phyloP scores from a whole-genome alignment of 1,140 invertebrate species.

The Euura saliciscinereae region DNA sequence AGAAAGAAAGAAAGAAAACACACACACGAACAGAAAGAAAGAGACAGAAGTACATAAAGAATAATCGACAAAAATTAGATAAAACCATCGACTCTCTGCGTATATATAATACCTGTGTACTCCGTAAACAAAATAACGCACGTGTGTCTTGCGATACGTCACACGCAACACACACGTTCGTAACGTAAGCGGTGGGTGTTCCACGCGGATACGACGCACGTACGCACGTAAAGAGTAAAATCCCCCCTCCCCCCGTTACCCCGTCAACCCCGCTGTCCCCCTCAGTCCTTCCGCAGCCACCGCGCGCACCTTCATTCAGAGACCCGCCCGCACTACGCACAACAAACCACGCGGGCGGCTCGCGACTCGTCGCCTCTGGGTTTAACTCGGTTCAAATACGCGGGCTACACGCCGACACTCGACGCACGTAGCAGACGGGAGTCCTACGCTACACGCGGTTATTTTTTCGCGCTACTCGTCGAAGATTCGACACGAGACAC shows the following conservation, averaged over 20 bases:
- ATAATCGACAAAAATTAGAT: too few relatives aligned
- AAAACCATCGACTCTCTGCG: too few relatives aligned
- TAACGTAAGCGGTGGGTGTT: neutral
- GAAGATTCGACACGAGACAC: neutral
- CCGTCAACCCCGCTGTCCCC: constrained; percentile 10
- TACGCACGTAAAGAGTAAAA: neutral
- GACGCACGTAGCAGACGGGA: constrained; percentile 1
- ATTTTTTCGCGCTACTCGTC: too few relatives aligned
- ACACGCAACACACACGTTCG: neutral
- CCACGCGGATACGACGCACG: neutral
- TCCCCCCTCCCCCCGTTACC: constrained; percentile 6
- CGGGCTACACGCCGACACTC: neutral
- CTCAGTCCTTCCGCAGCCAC: constrained; percentile 16
- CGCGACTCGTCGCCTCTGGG: neutral
- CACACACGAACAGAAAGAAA: too few relatives aligned
- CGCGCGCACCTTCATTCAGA: constrained; percentile 3
- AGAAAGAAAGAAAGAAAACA: too few relatives aligned
- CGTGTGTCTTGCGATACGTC: too few relatives aligned
- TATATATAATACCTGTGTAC: too few relatives aligned
- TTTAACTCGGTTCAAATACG: neutral
- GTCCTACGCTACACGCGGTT: neutral
- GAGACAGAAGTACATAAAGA: too few relatives aligned
- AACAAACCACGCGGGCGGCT: constrained; percentile 17
- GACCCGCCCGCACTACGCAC: constrained; percentile 5
- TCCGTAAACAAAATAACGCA: too few relatives aligned